Percentiles rank a stretch among this genome's conserved stretches.
These are phyloP conservation scores for Botia kubotai DNA, from an alignment of 2,797 vertebrate species.

Conservation along the genomic window DNA sequence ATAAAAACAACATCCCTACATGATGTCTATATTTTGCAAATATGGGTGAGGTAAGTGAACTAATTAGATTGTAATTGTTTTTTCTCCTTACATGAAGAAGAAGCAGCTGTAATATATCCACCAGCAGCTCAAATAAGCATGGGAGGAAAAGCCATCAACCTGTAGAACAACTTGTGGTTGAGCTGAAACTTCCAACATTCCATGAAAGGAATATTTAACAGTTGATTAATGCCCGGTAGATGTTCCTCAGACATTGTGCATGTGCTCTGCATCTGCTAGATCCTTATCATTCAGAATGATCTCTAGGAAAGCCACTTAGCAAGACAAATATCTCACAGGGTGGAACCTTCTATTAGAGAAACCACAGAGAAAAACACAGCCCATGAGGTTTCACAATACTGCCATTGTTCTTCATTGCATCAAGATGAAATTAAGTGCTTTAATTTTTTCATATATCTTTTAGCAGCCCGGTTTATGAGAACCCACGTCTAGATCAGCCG, in stretches of 20 bases:
- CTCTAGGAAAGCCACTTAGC: slow-evolving; percentile 66
- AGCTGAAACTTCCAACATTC: slow-evolving; percentile 1
- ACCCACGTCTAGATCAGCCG: slow-evolving; percentile 55
- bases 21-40: slow-evolving; percentile 9
- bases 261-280: slow-evolving; percentile 48
- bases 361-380: slow-evolving; percentile 62
- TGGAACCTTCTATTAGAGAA: slow-evolving; percentile 59
- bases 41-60: slow-evolving; percentile 1
- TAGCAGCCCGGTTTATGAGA: slow-evolving; percentile 63
- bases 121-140: background rate
- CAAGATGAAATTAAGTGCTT: slow-evolving; percentile 66
- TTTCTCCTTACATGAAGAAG: background rate
- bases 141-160: background rate
- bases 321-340: slow-evolving; percentile 63
- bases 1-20: slow-evolving; percentile 25
- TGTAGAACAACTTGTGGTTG: background rate
- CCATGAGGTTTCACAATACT: slow-evolving; percentile 63
- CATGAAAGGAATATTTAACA: background rate
- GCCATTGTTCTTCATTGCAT: slow-evolving; percentile 63
- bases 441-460: slow-evolving; percentile 73
- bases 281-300: slow-evolving; percentile 55
- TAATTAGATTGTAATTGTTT: slow-evolving; percentile 41
- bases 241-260: slow-evolving; percentile 36
- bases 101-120: too few species aligned
- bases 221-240: background rate